phyloP scores from a whole-genome alignment of 2,113 vertebrate species.

The Tychaedon coryphoeus region DNA sequence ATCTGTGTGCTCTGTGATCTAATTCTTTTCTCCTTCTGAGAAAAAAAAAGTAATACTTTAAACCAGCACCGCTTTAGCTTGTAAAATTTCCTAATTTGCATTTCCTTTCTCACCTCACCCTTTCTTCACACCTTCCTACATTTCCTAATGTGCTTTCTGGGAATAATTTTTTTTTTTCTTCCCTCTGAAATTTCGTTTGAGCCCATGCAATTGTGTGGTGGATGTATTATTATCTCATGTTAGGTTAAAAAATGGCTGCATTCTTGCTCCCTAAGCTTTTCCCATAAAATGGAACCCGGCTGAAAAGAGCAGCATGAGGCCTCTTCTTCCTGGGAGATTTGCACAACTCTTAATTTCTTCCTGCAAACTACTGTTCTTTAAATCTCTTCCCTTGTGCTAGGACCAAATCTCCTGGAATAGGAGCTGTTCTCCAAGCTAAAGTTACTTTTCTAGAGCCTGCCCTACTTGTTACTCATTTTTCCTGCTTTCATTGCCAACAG shows the following conservation, averaged over 20 bases:
- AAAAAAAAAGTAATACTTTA: background rate
- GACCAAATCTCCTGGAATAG: background rate
- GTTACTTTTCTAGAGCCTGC: background rate
- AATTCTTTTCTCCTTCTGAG: background rate
- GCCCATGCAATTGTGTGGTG: background rate
- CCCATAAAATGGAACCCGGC: background rate
- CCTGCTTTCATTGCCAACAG: background rate
- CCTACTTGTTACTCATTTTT: background rate
- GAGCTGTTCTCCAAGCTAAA: background rate
- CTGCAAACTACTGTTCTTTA: background rate
- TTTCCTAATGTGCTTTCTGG: slow-evolving; percentile 25
- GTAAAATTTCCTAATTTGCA: slow-evolving; percentile 8
- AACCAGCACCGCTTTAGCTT: background rate
- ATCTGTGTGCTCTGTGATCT: background rate
- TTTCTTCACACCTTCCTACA: slow-evolving; percentile 56
- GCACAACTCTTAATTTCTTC: background rate
- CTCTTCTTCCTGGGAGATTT: background rate
- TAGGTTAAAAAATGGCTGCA: background rate
- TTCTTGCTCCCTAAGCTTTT: background rate
- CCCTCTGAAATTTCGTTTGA: background rate
- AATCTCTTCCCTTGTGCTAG: background rate
- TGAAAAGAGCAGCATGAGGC: slow-evolving; percentile 20
- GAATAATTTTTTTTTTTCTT: background rate
- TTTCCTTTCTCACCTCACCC: slow-evolving; percentile 34
- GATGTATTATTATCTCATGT: background rate